Evolutionary conservation across 2,888 invertebrate species (phyloP), one percentile per base, ranked within the genome.

Genomic region (Gymnocheta viridis): DNA sequence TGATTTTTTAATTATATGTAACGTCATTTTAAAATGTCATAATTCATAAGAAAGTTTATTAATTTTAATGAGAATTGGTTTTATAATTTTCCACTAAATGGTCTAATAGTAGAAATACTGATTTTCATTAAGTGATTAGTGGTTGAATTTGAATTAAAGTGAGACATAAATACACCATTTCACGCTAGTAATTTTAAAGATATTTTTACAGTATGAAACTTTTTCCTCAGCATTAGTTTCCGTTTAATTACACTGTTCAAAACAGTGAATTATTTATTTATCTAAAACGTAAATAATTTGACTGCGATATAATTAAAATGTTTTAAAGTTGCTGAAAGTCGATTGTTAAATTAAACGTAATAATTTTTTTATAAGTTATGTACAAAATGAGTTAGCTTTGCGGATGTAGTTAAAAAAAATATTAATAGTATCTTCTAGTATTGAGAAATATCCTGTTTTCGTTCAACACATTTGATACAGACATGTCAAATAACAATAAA

Each of bases 1-100:
- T 41, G 49, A 19, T 62, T 74, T n/a, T 74, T 81, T 81, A 81
- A 81, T 81, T 74, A 62, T n/a, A 54, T 7, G 44, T 54, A 32
- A 2, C 29, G n/a, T 35, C n/a, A 38, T 44, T 66, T 1, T 38
- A 51, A 44, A 60, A 14, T 27, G 24, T 51, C 14, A 32, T 64
- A 64, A 35, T 27, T n/a, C 47, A 12, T 32, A 22, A 35, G 27
- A 51, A 66, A 72, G 27, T 73, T 2, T 22, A 35, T 56, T 10
- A 22, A 3, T 27, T 38, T 5, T n/a, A 4, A 14, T 5, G 6
- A 35, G 66, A 38, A 22, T 44, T 32, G 2, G 41, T 38, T 41
- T 12, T 72, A 67, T 2, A 4, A 41, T 70, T 69, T 78, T 47
- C 24, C n/a, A 41, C 27, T 49, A 29, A 17, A 47, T 44, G 32